Evolutionary conservation across 2,113 vertebrate species (phyloP).

Genomic region (Gallinago paraguaiae): DNA sequence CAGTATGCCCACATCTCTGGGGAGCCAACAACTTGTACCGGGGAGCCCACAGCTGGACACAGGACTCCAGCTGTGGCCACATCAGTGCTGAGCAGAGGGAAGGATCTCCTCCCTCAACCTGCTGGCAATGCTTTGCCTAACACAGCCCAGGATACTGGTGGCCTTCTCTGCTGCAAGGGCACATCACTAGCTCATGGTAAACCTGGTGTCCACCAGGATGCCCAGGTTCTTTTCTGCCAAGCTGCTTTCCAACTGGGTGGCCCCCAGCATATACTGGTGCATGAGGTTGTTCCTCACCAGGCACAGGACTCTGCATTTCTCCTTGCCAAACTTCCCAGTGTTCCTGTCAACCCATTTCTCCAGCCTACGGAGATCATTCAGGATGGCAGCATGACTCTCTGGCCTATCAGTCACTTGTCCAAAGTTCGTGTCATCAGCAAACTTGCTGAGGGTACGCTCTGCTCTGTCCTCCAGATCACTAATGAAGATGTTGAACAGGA

Average conservation of each 20-base stretch:
- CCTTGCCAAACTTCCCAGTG: neutral
- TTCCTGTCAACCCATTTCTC: neutral
- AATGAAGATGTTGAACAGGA: neutral
- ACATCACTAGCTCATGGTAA: neutral
- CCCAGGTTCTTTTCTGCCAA: neutral
- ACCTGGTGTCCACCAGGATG: neutral
- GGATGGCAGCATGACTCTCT: neutral
- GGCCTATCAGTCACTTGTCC: neutral
- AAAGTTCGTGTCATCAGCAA: neutral
- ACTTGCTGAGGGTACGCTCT: neutral
- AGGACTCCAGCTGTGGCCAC: neutral
- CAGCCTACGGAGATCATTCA: fast-evolving
- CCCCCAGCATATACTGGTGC: neutral
- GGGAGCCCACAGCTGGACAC: neutral
- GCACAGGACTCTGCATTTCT: neutral
- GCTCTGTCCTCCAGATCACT: neutral
- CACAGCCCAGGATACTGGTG: fast-evolving
- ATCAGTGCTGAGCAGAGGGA: neutral
- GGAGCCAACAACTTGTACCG: neutral
- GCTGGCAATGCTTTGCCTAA: neutral
- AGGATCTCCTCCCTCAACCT: neutral
- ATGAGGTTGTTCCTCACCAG: neutral
- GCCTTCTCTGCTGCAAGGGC: neutral
- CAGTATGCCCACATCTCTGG: neutral
- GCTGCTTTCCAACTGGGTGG: neutral